phyloP scores from a whole-genome alignment of 2,113 vertebrate genomes.

The Mixornis gularis region DNA sequence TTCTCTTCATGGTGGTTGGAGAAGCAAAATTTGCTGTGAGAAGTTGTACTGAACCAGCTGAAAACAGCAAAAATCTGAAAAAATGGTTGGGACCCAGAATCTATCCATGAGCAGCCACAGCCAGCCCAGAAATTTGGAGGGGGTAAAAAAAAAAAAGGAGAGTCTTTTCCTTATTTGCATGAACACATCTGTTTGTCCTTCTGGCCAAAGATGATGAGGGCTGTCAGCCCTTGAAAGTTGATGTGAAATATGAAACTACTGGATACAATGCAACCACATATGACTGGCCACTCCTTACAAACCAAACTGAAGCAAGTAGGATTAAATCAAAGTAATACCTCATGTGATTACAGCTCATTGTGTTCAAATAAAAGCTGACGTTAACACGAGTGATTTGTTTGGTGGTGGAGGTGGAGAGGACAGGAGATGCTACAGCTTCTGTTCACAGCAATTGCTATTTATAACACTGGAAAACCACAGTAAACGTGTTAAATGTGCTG shows the following conservation, averaged over 20 bases:
- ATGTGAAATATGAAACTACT: background rate
- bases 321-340: slow-evolving; percentile 40
- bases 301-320: slow-evolving; percentile 35
- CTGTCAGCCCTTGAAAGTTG: background rate
- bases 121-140: background rate
- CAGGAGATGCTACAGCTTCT: slow-evolving; percentile 1
- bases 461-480: background rate
- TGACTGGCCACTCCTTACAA: slow-evolving; percentile 10
- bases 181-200: background rate
- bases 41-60: background rate
- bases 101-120: background rate
- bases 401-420: background rate
- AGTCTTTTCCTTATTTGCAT: background rate
- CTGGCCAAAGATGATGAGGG: background rate
- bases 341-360: slow-evolving; percentile 43
- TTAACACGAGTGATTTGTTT: background rate
- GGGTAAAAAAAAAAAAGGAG: background rate
- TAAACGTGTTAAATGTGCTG: background rate
- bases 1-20: background rate
- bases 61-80: background rate
- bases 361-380: slow-evolving; percentile 40
- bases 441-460: background rate
- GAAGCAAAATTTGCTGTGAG: background rate
- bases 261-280: background rate
- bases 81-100: background rate